Evolutionary conservation across 2,113 vertebrate genomes (phyloP), one percentile per base, ranked within the genome.

Genomic region (Vimba vimba): DNA sequence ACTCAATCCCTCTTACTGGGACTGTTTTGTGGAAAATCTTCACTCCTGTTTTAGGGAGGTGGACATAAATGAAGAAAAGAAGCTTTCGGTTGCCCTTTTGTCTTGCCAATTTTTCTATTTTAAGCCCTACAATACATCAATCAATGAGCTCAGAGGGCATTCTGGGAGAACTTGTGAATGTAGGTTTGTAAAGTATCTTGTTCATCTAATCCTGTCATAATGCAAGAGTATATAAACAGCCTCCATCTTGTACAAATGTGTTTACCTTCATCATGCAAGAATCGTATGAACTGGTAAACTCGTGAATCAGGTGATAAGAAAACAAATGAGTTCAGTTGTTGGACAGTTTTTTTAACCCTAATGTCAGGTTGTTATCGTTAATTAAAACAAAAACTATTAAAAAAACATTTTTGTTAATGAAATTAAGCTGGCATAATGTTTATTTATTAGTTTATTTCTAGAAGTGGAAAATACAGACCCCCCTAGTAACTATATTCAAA

Each of bases 31-130:
- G 19, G 25, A 69, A 82, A 82, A 69, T 36, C 62, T 55, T 50
- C 43, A 33, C 43, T 52, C n/a, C 43, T 50, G n/a, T 81, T 69
- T 66, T 33, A 45, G 25, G 59, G 60, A 68, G 9, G 3, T 15
- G 79, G 62, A 82, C 6, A 21, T 50, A 52, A 36, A 68, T 82
- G 27, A 55, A 82, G 11, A 52, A 52, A 23, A 68, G n/a, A 68
- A 1, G 36, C 57, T 66, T 6, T 79, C 0, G 0, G 4, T 45
- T 62, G 57, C 57, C 12, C 6, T 79, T 57, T 78, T 57, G 27
- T 39, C 21, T 80, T 43, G 36, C 39, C 13, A 80, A 2, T 47
- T 62, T 62, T 80, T 36, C 6, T 45, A 47, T 45, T 47, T 80
- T 47, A 43, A n/a, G 39, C 13, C 13, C 4, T 5, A 64, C 5